Base-by-base conservation (phyloP, 1,140 invertebrate genomes). In the Heliconius congener region DNA sequence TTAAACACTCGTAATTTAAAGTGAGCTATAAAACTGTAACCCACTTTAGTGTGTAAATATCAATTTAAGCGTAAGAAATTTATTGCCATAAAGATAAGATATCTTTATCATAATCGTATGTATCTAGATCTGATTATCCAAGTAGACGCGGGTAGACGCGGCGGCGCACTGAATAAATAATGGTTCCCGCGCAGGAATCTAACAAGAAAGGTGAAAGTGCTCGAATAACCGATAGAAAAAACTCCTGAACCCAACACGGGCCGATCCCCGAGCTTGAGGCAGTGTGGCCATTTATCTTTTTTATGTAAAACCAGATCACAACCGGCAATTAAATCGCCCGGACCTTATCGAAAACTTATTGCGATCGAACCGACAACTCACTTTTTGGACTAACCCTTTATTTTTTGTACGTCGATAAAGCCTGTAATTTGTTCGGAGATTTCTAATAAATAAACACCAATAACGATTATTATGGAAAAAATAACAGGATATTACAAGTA, bases 361-460 rank as follows among this genome's bases (percentile, higher is more conserved):
- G 92, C 92, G 91, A 93, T 93, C 92, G 90, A 86, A 83, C 92
- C 88, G 89, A 94, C 93, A 91, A 92, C 92, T 94, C 91, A 94
- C 89, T 94, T 94, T 94, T 94, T 94, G 90, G 90, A 83, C 87
- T 92, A 92, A 93, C 90, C 91, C 92, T 92, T 94, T 91, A 92
- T 87, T 89, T 91, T 94, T 94, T 92, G 86, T 87, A 79, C 81
- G 82, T 88, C 91, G 90, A 91, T 90, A 93, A 91, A 94, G 88
- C 92, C 92, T 93, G 88, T 94, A 94, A 94, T 94, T 94, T 94
- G 91, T 85, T 89, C 82, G 89, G 86, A 90, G 86, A 86, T 91
- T 93, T 89, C 90, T 93, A 94, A 94, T 94, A 94, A 93, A 94
- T 94, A 94, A 94, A 93, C 91, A 93, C 89, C 90, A 94, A 94